These are phyloP conservation scores for Scyliorhinus canicula DNA, from an alignment of 2,797 vertebrate genomes.

Conservation along the genomic window DNA sequence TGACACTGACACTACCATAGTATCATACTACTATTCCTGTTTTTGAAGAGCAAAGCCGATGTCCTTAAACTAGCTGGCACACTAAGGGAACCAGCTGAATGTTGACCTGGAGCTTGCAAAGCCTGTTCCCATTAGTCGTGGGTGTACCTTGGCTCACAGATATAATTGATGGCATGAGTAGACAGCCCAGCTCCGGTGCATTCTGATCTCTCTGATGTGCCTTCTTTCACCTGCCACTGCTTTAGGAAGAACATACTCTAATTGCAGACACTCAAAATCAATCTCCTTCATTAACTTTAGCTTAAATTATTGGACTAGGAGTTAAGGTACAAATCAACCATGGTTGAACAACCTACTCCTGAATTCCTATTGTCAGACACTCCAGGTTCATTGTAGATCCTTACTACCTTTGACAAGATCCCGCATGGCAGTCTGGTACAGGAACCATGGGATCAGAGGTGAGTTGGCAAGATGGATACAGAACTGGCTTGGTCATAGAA, in stretches of 20 bases:
- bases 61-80: neutral
- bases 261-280: neutral
- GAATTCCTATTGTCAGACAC: neutral
- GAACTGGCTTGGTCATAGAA: no score
- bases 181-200: neutral
- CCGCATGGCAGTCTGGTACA: no score
- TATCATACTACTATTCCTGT: neutral
- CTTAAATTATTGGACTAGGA: neutral
- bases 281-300: neutral
- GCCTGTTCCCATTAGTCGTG: neutral
- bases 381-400: neutral
- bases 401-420: no score
- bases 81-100: neutral
- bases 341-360: neutral
- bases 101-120: neutral
- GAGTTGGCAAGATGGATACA: no score
- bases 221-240: neutral
- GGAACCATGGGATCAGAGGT: no score
- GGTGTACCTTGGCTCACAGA: neutral
- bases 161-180: neutral
- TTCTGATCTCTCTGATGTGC: neutral
- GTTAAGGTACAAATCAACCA: neutral
- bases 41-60: neutral
- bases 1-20: neutral
- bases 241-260: neutral